phyloP scores from a whole-genome alignment of 2,797 vertebrate genomes.

The Trachurus trachurus region DNA sequence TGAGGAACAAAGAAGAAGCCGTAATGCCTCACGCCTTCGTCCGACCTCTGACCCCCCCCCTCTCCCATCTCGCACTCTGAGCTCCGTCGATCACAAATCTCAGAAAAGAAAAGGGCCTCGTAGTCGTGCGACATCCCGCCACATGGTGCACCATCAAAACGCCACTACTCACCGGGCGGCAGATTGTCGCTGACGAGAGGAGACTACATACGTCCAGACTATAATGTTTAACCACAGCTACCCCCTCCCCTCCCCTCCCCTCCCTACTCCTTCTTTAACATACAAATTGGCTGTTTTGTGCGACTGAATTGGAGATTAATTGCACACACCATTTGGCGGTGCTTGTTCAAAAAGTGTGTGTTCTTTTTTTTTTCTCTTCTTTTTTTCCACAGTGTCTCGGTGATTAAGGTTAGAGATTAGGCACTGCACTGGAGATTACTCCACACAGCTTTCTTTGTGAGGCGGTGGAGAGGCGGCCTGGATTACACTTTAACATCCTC shows the following conservation, averaged over 20 bases:
- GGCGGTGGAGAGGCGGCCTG: constrained; percentile 51
- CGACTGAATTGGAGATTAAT: constrained; percentile 85
- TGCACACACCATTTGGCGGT: constrained; percentile 80
- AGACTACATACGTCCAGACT: constrained; percentile 67
- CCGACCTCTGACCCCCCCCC: constrained; percentile 33
- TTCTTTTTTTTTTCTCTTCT: constrained; percentile 45
- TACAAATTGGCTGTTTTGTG: constrained; percentile 88
- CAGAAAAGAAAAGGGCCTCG: constrained; percentile 18
- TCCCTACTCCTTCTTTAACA: constrained; percentile 79
- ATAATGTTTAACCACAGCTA: constrained; percentile 50
- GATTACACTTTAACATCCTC: constrained; percentile 73
- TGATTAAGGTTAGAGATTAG: constrained; percentile 84
- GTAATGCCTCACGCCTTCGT: constrained; percentile 45
- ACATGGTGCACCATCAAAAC: constrained; percentile 74
- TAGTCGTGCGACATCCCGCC: constrained; percentile 26
- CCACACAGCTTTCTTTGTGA: constrained; percentile 66
- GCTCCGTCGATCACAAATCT: constrained; percentile 44
- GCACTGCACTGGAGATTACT: constrained; percentile 66
- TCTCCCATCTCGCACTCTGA: constrained; percentile 25
- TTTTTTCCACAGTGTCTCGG: constrained; percentile 39
- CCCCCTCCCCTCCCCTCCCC: constrained; percentile 15
- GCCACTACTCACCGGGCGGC: constrained; percentile 67
- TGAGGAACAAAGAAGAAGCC: constrained; percentile 74
- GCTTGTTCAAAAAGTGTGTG: constrained; percentile 77
- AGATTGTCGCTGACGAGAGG: constrained; percentile 73